phyloP scores from a whole-genome alignment of 2,888 invertebrate genomes.

The Pherbina coryleti region DNA sequence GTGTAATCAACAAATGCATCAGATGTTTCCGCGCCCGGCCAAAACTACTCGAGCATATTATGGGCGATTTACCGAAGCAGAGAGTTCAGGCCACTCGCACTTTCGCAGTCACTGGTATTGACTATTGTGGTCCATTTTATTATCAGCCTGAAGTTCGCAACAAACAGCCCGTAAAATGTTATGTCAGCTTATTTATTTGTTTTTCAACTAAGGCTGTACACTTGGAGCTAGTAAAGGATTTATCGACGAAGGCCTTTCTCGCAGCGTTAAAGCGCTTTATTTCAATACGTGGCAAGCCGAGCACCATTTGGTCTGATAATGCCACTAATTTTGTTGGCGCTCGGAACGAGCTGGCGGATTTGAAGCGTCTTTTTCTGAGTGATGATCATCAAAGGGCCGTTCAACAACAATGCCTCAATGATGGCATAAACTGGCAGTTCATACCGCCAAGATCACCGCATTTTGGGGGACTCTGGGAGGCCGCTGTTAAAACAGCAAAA shows the following conservation, averaged over 20 bases:
- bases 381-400: conserved; percentile 15
- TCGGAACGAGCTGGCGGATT: conserved; percentile 29
- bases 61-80: conserved; percentile 18
- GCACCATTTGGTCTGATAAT: conserved; percentile 43
- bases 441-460: conserved; percentile 37
- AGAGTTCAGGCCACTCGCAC: conserved; percentile 4
- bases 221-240: conserved; percentile 35
- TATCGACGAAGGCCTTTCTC: conserved; percentile 33
- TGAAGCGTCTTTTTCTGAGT: not conserved
- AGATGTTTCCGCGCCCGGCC: conserved; percentile 31
- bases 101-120: conserved; percentile 38
- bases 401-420: conserved; percentile 24
- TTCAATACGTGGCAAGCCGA: conserved; percentile 41
- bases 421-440: conserved; percentile 41
- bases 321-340: conserved; percentile 43
- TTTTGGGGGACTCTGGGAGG: conserved; percentile 40
- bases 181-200: conserved; percentile 31
- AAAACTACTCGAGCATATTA: conserved; percentile 31
- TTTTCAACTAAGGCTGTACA: conserved; percentile 38
- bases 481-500: conserved; percentile 37
- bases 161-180: conserved; percentile 38
- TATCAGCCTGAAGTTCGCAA: conserved; percentile 28
- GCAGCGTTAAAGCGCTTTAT: conserved; percentile 32
- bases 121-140: conserved; percentile 34
- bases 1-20: conserved; percentile 28